Conservation (phyloP, 2,797 vertebrate genomes). For the Stomatorhinus walkeri region DNA sequence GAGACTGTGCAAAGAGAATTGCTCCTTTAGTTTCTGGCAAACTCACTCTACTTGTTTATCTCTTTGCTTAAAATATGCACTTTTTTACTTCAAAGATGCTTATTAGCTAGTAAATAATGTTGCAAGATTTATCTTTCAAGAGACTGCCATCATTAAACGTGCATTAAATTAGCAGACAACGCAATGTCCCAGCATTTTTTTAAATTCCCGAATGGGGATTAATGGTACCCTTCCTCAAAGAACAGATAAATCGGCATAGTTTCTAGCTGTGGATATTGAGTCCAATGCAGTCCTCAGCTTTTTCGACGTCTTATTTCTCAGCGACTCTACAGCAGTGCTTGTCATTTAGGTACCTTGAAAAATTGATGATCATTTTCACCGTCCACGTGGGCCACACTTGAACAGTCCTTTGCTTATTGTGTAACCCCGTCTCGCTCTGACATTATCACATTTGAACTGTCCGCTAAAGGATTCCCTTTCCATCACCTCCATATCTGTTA, state of each 20-base stretch:
- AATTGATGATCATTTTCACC: neutral
- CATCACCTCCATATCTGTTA: neutral
- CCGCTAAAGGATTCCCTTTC: neutral
- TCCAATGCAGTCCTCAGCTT: neutral
- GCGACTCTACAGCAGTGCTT: neutral
- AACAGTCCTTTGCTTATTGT: neutral
- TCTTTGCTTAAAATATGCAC: neutral
- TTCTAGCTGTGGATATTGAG: neutral
- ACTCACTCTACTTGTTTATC: neutral
- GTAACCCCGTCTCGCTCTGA: neutral
- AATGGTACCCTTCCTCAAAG: neutral
- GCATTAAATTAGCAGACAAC: conserved; percentile 11
- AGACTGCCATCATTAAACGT: neutral
- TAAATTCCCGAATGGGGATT: neutral
- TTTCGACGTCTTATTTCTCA: neutral
- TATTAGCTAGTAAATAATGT: conserved; percentile 15
- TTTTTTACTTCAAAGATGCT: conserved; percentile 5
- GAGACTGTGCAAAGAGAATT: neutral
- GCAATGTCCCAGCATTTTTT: conserved; percentile 12
- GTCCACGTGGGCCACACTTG: neutral
- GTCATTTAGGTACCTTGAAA: neutral
- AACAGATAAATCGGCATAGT: neutral
- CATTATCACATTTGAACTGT: neutral
- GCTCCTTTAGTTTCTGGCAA: neutral
- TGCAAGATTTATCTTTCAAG: conserved; percentile 6